Evolutionary conservation across 2,888 invertebrate species (phyloP).

Genomic region (Linyphia triangularis): DNA sequence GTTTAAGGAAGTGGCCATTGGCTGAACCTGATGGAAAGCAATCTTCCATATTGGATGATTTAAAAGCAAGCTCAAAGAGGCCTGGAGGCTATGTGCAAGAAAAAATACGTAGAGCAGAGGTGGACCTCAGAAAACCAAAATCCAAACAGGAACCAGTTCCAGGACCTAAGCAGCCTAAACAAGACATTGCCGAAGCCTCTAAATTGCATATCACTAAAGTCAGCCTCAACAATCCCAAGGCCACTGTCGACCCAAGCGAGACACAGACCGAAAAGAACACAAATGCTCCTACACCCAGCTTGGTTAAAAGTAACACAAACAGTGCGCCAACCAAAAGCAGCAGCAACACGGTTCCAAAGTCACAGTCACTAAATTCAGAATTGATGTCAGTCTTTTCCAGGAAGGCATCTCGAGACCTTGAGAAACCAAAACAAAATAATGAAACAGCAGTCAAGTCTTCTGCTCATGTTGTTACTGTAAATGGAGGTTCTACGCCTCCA

Average conservation of each 20-base stretch:
- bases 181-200: conserved; percentile 41
- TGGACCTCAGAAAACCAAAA: conserved; percentile 65
- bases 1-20: conserved; percentile 67
- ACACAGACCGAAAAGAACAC: not conserved
- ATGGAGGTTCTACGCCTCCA: conserved; percentile 58
- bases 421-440: conserved; percentile 12
- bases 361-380: conserved; percentile 64
- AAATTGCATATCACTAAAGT: conserved; percentile 74
- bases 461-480: conserved; percentile 49
- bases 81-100: conserved; percentile 68
- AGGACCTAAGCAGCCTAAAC: conserved; percentile 4
- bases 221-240: conserved; percentile 41
- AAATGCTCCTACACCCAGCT: not conserved
- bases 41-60: conserved; percentile 62
- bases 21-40: conserved; percentile 55
- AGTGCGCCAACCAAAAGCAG: conserved; percentile 1
- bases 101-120: conserved; percentile 62
- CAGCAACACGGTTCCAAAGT: conserved; percentile 62
- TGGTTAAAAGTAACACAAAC: conserved; percentile 1
- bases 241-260: conserved; percentile 2
- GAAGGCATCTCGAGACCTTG: conserved; percentile 36
- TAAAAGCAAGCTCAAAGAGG: conserved; percentile 61
- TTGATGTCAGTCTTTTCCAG: conserved; percentile 59
- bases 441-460: not conserved
- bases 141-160: conserved; percentile 42